A percentile compares a stretch with the other conserved stretches of the same genome.
These are phyloP conservation scores for Struthio camelus DNA, from an alignment of 2,113 vertebrate species.

Conservation along the genomic window DNA sequence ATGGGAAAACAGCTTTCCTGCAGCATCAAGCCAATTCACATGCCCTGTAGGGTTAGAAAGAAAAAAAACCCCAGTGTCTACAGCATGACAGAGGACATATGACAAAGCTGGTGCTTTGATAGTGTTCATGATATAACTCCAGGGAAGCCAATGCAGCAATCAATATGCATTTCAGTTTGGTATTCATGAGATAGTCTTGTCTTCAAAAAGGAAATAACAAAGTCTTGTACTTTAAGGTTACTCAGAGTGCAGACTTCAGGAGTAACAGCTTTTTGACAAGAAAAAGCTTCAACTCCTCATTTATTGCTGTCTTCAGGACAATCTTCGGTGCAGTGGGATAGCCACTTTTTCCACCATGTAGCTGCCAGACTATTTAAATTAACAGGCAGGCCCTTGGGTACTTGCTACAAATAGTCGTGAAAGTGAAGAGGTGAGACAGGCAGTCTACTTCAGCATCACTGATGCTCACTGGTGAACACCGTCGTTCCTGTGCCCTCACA, in stretches of 20 bases:
- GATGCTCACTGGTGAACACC: background rate
- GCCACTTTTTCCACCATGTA: accelerated
- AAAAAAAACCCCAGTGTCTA: background rate
- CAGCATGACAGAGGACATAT: background rate
- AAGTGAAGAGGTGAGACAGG: background rate
- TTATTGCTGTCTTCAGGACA: background rate
- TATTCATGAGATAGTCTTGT: background rate
- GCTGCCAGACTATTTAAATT: background rate
- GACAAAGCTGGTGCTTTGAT: background rate
- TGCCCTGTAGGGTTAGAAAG: background rate
- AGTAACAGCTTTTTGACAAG: background rate
- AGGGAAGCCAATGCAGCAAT: background rate
- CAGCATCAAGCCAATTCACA: background rate
- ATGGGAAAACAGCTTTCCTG: background rate
- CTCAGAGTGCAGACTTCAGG: background rate
- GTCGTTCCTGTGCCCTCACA: background rate
- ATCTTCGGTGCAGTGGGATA: background rate
- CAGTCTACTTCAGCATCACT: background rate
- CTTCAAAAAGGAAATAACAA: background rate
- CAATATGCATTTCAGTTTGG: background rate
- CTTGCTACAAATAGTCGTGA: background rate
- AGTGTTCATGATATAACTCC: background rate
- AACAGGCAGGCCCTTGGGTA: background rate
- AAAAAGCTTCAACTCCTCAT: background rate
- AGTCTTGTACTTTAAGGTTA: background rate